Percentiles rank a stretch among this genome's conserved stretches.
Evolutionary conservation across 2,113 vertebrate species (phyloP).

Genomic region (Alectura lathami): DNA sequence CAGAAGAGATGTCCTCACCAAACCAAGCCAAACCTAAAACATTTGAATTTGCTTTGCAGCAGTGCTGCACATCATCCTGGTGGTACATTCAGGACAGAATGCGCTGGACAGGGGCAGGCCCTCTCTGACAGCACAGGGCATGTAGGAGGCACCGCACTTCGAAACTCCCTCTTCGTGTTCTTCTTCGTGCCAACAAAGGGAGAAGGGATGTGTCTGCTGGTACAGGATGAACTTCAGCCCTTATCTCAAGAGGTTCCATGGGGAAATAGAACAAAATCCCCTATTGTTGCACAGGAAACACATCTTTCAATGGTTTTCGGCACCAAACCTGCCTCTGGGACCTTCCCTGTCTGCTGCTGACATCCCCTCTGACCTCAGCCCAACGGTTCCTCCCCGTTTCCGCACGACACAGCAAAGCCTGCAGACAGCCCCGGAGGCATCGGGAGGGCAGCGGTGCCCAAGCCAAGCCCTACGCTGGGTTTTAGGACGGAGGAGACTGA

Average conservation of each 20-base stretch:
- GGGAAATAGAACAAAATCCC: neutral
- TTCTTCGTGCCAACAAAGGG: neutral
- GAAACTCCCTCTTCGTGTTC: neutral
- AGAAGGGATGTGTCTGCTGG: neutral
- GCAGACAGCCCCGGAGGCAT: neutral
- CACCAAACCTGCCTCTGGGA: neutral
- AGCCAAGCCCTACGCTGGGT: accelerated
- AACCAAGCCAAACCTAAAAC: neutral
- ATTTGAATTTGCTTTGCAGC: neutral
- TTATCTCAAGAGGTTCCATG: slow-evolving; percentile 13
- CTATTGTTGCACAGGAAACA: slow-evolving; percentile 32
- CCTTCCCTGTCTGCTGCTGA: neutral
- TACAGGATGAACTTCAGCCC: neutral
- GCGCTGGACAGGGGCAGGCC: neutral
- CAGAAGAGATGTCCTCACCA: neutral
- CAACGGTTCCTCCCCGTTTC: neutral
- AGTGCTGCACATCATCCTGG: accelerated
- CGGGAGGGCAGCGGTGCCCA: accelerated
- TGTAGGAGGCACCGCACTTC: accelerated
- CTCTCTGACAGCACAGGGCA: neutral
- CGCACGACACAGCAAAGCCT: accelerated
- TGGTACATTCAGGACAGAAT: accelerated
- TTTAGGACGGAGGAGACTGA: neutral
- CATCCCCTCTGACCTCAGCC: slow-evolving; percentile 1
- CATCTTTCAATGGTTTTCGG: neutral